Conservation (phyloP, 2,888 invertebrate species). For the Agrenia bidenticulata region DNA sequence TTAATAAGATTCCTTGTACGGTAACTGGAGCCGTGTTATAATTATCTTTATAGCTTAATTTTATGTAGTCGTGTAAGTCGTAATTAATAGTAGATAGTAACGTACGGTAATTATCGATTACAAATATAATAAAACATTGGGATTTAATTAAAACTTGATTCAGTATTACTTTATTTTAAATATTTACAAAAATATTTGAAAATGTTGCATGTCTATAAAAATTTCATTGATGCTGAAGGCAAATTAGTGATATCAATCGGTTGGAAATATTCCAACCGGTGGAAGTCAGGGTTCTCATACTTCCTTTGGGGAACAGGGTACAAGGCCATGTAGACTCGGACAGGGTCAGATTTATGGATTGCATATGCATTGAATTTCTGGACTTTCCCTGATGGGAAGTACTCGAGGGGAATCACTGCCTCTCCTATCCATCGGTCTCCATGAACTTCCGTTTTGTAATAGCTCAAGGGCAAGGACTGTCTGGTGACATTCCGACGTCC, state of each 20-base stretch:
- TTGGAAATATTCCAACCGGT: constrained; percentile 41
- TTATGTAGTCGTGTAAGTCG: no score
- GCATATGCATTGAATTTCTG: constrained; percentile 47
- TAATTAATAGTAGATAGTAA: no score
- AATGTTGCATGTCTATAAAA: no score
- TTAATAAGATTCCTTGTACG: no score
- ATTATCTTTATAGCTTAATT: no score
- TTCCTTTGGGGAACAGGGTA: constrained; percentile 35
- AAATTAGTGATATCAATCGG: constrained; percentile 24
- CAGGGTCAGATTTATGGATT: constrained; percentile 37
- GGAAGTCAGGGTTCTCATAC: constrained; percentile 37
- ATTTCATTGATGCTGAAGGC: neutral
- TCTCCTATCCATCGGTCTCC: constrained; percentile 37
- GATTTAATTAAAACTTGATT: no score
- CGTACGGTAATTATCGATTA: no score
- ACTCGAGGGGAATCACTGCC: constrained; percentile 35
- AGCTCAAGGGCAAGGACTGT: constrained; percentile 25
- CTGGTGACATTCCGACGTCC: constrained; percentile 20
- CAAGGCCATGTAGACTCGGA: constrained; percentile 44
- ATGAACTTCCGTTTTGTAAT: constrained; percentile 20
- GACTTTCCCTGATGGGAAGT: constrained; percentile 40
- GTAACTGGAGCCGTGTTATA: no score
- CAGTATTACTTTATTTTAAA: no score
- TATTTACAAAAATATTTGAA: no score
- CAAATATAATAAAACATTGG: no score